phyloP scores from a whole-genome alignment of 2,797 vertebrate species.

The Argya squamiceps region DNA sequence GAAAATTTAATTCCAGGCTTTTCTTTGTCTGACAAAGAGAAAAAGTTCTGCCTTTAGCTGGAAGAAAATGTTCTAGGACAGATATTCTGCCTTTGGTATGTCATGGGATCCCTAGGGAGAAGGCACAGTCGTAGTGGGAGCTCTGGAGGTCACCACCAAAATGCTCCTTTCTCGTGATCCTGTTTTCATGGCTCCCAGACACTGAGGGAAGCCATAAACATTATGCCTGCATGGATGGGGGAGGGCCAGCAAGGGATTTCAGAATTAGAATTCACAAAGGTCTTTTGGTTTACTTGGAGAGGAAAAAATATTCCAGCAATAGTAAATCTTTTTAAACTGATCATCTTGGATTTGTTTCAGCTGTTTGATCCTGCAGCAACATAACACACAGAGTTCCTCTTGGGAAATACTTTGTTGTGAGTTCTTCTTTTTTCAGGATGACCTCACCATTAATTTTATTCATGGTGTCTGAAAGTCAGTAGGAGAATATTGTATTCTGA shows the following conservation, averaged over 20 bases:
- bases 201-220: neutral
- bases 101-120: constrained; percentile 33
- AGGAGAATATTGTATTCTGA: neutral
- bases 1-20: neutral
- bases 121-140: neutral
- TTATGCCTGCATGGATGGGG: neutral
- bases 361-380: neutral
- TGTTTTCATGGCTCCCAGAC: constrained; percentile 17
- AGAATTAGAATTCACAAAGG: neutral
- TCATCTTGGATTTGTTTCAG: neutral
- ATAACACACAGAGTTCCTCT: neutral
- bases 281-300: neutral
- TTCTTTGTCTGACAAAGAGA: neutral
- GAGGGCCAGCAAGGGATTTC: neutral
- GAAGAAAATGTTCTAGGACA: constrained; percentile 58
- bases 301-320: neutral
- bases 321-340: neutral
- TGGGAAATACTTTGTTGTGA: neutral
- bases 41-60: neutral
- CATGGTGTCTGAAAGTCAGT: neutral
- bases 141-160: constrained; percentile 19
- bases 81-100: neutral
- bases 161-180: constrained; percentile 12
- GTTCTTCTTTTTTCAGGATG: neutral
- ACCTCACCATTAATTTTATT: neutral